Conservation (phyloP, 2,888 invertebrate genomes). For the Hydrotaea diabolus region DNA sequence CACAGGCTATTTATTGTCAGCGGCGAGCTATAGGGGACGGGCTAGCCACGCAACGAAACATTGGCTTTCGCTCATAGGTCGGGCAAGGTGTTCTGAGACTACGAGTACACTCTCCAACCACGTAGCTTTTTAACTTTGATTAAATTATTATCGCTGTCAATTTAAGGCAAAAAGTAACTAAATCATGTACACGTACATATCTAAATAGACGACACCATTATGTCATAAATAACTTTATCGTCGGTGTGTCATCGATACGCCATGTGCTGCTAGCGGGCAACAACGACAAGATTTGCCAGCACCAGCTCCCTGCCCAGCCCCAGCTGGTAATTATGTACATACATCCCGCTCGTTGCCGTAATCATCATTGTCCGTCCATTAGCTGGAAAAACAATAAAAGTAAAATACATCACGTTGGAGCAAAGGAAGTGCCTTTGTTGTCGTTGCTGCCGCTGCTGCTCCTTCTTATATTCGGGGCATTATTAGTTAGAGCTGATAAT, state of each 20-base stretch:
- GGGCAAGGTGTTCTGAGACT: not conserved
- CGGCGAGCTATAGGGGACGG: no score
- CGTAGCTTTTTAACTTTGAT: not conserved
- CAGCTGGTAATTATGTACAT: not conserved
- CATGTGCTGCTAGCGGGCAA: slow-evolving; percentile 18
- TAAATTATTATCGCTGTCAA: slow-evolving; percentile 27
- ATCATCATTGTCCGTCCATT: not conserved
- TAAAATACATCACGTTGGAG: not conserved
- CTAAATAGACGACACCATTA: not conserved
- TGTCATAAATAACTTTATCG: slow-evolving; percentile 35
- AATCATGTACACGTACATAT: slow-evolving; percentile 2
- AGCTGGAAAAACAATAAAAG: slow-evolving; percentile 1
- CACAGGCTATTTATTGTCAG: no score
- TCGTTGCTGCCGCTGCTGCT: not conserved
- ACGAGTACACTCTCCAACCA: not conserved
- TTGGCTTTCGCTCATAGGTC: not conserved
- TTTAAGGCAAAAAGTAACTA: slow-evolving; percentile 22
- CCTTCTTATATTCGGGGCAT: not conserved
- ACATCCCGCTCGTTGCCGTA: not conserved
- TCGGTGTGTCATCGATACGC: slow-evolving; percentile 32
- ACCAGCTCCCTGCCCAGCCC: no score
- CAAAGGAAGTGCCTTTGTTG: not conserved
- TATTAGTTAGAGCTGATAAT: slow-evolving; percentile 36
- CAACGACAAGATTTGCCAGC: not conserved
- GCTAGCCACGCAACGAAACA: no score